Conservation (phyloP, 2,888 invertebrate species). For the Diloba caeruleocephala region DNA sequence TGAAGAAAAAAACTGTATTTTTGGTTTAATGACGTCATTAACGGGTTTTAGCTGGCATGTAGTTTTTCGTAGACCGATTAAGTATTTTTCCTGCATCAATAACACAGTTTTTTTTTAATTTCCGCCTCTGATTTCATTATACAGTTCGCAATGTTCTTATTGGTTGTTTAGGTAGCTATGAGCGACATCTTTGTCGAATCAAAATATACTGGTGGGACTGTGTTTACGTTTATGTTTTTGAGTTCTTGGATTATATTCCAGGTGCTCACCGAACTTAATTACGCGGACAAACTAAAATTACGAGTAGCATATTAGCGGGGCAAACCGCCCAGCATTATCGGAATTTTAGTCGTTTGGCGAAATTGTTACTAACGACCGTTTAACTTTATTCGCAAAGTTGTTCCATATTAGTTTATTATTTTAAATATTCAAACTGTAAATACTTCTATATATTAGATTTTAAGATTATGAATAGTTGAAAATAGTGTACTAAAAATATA, state of each 20-base stretch:
- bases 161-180: constrained; percentile 32
- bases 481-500: constrained; percentile 41
- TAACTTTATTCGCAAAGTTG: constrained; percentile 14
- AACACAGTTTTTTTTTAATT: constrained; percentile 17
- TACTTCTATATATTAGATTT: constrained; percentile 39
- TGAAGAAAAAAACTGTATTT: too few relatives aligned
- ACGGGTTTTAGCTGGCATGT: constrained; percentile 17
- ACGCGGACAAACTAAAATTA: background rate
- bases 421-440: constrained; percentile 47
- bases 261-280: background rate
- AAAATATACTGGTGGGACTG: constrained; percentile 1
- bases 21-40: constrained; percentile 3
- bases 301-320: background rate
- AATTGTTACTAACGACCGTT: background rate
- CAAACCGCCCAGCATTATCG: background rate
- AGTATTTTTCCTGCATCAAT: constrained; percentile 23
- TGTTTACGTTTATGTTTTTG: constrained; percentile 3
- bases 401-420: constrained; percentile 38
- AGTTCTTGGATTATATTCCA: background rate
- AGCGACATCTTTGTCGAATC: background rate
- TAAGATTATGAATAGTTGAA: constrained; percentile 47
- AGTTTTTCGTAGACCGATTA: constrained; percentile 4
- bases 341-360: background rate
- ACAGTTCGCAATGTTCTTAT: constrained; percentile 11
- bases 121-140: constrained; percentile 1